A percentile compares a stretch with the other conserved stretches of the same genome.
These are phyloP conservation scores for Acronicta psi DNA, from an alignment of 2,888 invertebrate species.

Conservation along the genomic window DNA sequence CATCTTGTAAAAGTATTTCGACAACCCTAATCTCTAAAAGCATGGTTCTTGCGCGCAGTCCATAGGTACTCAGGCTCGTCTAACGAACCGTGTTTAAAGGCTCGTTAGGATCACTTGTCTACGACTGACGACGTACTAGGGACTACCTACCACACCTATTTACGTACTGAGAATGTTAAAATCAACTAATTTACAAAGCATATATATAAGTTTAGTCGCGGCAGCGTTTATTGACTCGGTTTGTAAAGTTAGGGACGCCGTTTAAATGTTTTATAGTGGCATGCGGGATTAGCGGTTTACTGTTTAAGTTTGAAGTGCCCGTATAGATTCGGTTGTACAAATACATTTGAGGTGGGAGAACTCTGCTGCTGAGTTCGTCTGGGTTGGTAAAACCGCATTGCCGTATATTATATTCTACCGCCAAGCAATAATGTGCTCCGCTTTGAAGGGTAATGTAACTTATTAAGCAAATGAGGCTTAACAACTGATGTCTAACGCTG, in stretches of 20 bases:
- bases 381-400: too few relatives aligned
- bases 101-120: constrained; percentile 76
- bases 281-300: constrained; percentile 38
- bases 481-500: too few relatives aligned
- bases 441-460: too few relatives aligned
- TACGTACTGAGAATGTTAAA: constrained; percentile 25
- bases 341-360: not conserved
- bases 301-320: not conserved
- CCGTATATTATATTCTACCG: too few relatives aligned
- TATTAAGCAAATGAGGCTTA: too few relatives aligned
- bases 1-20: not conserved
- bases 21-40: constrained; percentile 41
- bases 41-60: constrained; percentile 34
- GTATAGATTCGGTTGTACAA: not conserved
- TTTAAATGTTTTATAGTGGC: constrained; percentile 32
- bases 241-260: constrained; percentile 7
- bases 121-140: constrained; percentile 55
- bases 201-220: constrained; percentile 36
- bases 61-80: constrained; percentile 53
- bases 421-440: too few relatives aligned
- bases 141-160: constrained; percentile 35
- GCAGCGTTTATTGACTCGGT: constrained; percentile 32
- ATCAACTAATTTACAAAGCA: constrained; percentile 29
- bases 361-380: too few relatives aligned
- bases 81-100: constrained; percentile 72